Conservation (phyloP, 2,113 vertebrate species). For the Sinosuthora webbiana region DNA sequence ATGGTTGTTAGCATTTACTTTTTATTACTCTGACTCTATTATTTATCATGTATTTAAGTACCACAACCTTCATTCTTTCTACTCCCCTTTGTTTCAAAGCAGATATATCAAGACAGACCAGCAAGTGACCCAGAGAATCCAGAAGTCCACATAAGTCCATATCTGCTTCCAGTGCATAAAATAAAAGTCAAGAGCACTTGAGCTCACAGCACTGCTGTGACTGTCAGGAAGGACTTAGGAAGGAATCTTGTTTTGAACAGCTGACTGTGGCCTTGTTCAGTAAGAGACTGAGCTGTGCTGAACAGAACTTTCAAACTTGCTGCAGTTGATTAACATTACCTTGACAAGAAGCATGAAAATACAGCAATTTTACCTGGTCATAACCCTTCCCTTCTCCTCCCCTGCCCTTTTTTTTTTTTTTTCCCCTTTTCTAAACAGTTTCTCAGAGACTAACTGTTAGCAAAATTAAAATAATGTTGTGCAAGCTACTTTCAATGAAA, state of each 20-base stretch:
- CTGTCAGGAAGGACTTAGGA: background rate
- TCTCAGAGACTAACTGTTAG: background rate
- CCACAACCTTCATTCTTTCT: background rate
- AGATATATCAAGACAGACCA: background rate
- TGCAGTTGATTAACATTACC: background rate
- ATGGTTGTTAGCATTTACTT: background rate
- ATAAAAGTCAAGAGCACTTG: background rate
- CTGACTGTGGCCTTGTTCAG: background rate
- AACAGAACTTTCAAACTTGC: background rate
- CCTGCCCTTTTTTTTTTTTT: no score
- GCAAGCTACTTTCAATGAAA: background rate
- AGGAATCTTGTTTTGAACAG: background rate
- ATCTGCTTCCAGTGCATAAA: background rate
- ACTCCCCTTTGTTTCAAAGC: background rate
- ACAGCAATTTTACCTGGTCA: background rate
- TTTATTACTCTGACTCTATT: background rate
- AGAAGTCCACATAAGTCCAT: accelerated
- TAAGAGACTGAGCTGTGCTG: background rate
- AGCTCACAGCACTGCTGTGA: background rate
- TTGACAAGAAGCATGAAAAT: background rate
- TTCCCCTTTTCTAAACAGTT: background rate
- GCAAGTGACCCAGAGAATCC: background rate
- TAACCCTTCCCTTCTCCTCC: background rate
- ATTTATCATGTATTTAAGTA: background rate
- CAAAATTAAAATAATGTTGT: background rate